phyloP scores from a whole-genome alignment of 2,797 vertebrate species.

The Lepidocolaptes lacrymiger region DNA sequence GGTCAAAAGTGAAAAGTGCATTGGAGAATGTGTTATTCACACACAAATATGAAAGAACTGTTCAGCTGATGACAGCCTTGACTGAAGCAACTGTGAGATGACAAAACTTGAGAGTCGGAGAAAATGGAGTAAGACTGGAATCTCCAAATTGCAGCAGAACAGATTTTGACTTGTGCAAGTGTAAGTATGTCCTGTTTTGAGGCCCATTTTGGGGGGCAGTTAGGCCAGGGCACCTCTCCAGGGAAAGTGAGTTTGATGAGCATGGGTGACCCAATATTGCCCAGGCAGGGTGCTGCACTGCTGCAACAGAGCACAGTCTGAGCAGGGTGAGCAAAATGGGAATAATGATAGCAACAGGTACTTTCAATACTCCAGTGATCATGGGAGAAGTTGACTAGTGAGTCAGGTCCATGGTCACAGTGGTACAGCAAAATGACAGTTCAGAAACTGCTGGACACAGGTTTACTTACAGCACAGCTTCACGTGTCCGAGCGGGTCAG shows the following conservation, averaged over 20 bases:
- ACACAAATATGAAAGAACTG: not conserved
- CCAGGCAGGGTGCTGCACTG: not conserved
- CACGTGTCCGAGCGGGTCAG: fast-evolving
- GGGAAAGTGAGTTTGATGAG: not conserved
- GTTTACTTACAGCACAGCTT: not conserved
- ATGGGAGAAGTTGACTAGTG: not conserved
- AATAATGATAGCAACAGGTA: not conserved
- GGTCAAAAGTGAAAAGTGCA: not conserved
- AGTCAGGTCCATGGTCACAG: not conserved
- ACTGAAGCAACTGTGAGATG: not conserved
- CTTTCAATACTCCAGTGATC: not conserved
- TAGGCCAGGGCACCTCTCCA: not conserved
- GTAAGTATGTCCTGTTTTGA: not conserved
- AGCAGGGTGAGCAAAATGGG: not conserved
- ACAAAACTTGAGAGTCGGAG: not conserved
- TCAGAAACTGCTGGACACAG: not conserved
- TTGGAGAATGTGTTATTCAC: not conserved
- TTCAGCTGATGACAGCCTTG: not conserved
- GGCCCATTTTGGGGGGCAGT: not conserved
- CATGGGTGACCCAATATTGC: not conserved
- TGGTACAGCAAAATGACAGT: not conserved
- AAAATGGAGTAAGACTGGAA: not conserved
- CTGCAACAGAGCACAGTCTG: not conserved
- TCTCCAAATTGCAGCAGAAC: not conserved
- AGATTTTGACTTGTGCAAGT: not conserved